Percentiles rank a stretch among this genome's conserved stretches.
phyloP scores from a whole-genome alignment of 2,113 vertebrate genomes.

The Periophthalmus modestus region DNA sequence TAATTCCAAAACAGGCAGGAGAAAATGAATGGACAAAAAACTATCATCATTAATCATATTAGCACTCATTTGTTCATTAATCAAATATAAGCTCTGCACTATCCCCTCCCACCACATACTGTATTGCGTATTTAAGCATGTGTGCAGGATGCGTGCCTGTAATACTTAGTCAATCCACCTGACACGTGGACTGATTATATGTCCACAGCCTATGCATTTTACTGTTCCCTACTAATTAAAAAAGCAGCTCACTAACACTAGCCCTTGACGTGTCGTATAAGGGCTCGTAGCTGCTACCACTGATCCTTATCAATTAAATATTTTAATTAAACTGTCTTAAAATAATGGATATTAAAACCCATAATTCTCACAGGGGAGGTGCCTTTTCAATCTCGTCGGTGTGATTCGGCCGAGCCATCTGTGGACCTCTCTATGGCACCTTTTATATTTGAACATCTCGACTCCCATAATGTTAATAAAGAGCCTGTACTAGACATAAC shows the following conservation, averaged over 20 bases:
- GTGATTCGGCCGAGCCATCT: conserved; percentile 38
- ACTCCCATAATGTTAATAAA: conserved; percentile 48
- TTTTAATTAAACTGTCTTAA: conserved; percentile 44
- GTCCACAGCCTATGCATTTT: conserved; percentile 4
- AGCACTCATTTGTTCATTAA: background rate
- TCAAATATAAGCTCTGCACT: background rate
- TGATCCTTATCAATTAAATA: conserved; percentile 42
- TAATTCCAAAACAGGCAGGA: background rate
- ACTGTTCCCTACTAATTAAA: conserved; percentile 25
- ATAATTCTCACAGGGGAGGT: conserved; percentile 17
- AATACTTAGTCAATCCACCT: background rate
- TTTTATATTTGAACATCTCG: conserved; percentile 39
- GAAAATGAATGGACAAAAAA: background rate
- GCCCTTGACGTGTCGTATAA: conserved; percentile 10
- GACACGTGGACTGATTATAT: background rate
- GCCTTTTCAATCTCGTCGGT: conserved; percentile 43
- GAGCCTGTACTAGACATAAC: conserved; percentile 35
- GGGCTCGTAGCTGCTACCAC: conserved; percentile 1
- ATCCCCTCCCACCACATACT: background rate
- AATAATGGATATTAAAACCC: conserved; percentile 38
- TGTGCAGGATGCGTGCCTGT: background rate
- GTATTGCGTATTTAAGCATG: background rate
- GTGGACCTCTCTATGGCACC: conserved; percentile 36
- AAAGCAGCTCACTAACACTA: background rate
- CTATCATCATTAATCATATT: background rate